Evolutionary conservation across 1,140 invertebrate genomes (phyloP).

Genomic region (Lepidurus arcticus): DNA sequence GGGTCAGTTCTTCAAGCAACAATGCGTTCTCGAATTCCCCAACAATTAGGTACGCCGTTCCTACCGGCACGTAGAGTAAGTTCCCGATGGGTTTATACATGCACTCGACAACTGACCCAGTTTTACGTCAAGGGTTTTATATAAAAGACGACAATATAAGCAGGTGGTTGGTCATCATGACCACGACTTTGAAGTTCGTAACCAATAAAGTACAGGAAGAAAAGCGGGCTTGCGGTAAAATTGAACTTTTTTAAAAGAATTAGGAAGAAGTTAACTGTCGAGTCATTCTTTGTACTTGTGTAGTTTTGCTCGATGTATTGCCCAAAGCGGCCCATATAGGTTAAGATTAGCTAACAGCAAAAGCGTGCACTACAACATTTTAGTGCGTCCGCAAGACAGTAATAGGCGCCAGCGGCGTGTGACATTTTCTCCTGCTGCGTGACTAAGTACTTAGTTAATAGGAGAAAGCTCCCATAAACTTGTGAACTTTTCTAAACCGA

Average conservation of each 20-base stretch:
- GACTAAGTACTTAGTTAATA: background rate
- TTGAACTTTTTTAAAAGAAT: background rate
- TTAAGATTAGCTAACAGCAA: background rate
- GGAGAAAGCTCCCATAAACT: background rate
- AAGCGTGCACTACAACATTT: background rate
- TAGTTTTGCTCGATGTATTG: background rate
- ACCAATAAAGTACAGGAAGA: background rate
- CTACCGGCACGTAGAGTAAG: background rate
- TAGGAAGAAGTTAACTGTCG: background rate
- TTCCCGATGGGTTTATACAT: background rate
- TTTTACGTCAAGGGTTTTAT: background rate
- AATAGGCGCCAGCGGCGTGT: background rate
- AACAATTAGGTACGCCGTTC: background rate
- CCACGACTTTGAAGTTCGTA: background rate
- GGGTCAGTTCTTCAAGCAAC: conserved; percentile 10
- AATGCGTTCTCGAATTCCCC: background rate
- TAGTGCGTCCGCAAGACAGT: background rate
- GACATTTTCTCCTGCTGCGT: background rate
- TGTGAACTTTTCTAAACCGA: too few relatives aligned
- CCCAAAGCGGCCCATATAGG: background rate
- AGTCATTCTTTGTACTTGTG: background rate
- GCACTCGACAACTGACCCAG: background rate
- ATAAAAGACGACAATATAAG: background rate
- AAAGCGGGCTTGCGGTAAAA: background rate
- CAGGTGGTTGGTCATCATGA: conserved; percentile 14